Evolutionary conservation across 2,888 invertebrate genomes (phyloP).

Genomic region (Catocala sponsa): DNA sequence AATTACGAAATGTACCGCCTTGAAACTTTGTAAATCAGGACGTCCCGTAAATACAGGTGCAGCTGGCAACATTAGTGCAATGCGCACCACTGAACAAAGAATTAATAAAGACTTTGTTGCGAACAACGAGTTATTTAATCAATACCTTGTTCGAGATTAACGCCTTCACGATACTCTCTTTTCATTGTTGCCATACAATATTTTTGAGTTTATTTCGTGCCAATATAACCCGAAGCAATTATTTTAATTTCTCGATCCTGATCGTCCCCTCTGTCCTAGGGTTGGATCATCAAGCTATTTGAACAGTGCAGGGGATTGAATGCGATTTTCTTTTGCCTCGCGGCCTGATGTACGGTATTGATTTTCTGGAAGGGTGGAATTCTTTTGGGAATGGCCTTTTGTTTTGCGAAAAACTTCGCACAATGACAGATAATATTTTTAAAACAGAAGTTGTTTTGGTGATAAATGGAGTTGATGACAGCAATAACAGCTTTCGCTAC

Average conservation of each 20-base stretch:
- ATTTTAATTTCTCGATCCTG: constrained; percentile 8
- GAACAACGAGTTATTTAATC: background rate
- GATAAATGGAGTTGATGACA: background rate
- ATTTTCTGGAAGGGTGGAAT: constrained; percentile 35
- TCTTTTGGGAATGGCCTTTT: constrained; percentile 23
- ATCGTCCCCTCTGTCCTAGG: constrained; percentile 33
- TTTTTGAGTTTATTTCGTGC: constrained; percentile 1
- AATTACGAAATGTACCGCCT: constrained; percentile 2
- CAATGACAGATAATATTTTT: constrained; percentile 11
- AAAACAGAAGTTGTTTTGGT: background rate
- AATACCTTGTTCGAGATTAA: background rate
- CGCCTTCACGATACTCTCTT: background rate
- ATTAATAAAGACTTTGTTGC: constrained; percentile 2
- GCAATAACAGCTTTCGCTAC: too few relatives aligned
- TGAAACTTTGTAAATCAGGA: constrained; percentile 22
- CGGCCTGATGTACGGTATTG: constrained; percentile 44
- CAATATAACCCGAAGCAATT: constrained; percentile 13
- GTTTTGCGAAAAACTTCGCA: constrained; percentile 22
- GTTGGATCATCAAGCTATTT: constrained; percentile 40
- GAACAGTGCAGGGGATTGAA: constrained; percentile 41
- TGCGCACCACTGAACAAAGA: constrained; percentile 24
- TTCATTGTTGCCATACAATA: constrained; percentile 4
- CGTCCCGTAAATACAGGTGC: constrained; percentile 15
- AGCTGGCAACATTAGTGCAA: constrained; percentile 25
- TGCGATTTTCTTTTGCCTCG: constrained; percentile 46